Conservation (phyloP, 1,140 invertebrate genomes). For the Riptortus pedestris region DNA sequence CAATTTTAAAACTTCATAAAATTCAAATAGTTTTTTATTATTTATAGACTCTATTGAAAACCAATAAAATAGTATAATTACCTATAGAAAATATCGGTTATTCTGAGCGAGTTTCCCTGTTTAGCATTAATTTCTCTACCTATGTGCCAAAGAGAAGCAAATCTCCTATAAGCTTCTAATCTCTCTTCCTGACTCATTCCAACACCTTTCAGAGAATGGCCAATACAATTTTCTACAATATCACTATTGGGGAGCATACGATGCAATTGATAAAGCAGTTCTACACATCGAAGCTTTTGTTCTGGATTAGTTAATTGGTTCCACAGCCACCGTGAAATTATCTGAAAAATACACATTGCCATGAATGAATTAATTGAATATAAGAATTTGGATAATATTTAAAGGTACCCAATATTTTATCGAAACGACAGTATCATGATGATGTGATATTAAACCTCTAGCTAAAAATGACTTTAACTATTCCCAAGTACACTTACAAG, state of each 20-base stretch:
- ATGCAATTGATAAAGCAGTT: slow-evolving; percentile 58
- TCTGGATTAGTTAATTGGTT: slow-evolving; percentile 49
- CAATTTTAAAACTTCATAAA: too few species aligned
- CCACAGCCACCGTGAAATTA: slow-evolving; percentile 57
- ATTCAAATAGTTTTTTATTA: too few species aligned
- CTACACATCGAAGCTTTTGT: slow-evolving; percentile 52
- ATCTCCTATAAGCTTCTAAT: slow-evolving; percentile 59
- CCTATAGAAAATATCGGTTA: slow-evolving; percentile 34
- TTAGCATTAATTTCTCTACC: slow-evolving; percentile 49
- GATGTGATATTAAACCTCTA: too few species aligned
- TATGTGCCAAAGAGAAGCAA: slow-evolving; percentile 68
- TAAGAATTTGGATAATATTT: too few species aligned
- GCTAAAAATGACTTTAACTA: too few species aligned
- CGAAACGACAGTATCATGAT: too few species aligned
- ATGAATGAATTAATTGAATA: slow-evolving; percentile 13
- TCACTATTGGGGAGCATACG: slow-evolving; percentile 43
- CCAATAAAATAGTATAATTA: slow-evolving; percentile 21
- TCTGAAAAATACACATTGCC: slow-evolving; percentile 40
- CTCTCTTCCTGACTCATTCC: slow-evolving; percentile 20
- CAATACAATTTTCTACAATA: slow-evolving; percentile 59
- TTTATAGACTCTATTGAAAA: too few species aligned
- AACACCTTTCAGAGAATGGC: slow-evolving; percentile 40
- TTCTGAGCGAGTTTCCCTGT: slow-evolving; percentile 31
- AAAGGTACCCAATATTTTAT: too few species aligned
- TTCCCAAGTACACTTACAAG: too few species aligned